Base-by-base conservation (phyloP, 1,140 invertebrate genomes). In the Plodia interpunctella region DNA sequence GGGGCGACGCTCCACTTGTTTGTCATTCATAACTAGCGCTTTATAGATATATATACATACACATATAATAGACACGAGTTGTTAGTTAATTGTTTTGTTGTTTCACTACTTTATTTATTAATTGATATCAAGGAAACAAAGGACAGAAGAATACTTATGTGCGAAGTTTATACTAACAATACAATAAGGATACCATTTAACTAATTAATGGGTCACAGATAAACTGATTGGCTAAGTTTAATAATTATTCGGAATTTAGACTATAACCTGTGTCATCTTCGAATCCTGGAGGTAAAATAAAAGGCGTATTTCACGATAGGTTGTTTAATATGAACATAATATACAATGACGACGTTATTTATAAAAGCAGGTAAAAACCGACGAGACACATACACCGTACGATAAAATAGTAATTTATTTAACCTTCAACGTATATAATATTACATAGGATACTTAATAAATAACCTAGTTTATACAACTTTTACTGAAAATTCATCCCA, bases 241-340 rank as follows among this genome's bases (percentile, higher is more conserved):
- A n/a, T n/a, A n/a, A n/a, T n/a, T n/a, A n/a, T n/a, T n/a, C n/a
- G n/a, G n/a, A n/a, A n/a, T n/a, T n/a, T n/a, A n/a, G n/a, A n/a
- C n/a, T n/a, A n/a, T n/a, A n/a, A n/a, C n/a, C n/a, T n/a, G n/a
- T n/a, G n/a, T 25, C 21, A 25, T 25, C 2, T 25, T 6, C 21
- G 2, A 25, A 25, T 25, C 2, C 2, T 6, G 10, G 10, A 10
- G 30, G 30, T 32, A 57, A 74, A 81, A 71, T 71, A 76, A 78
- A 72, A 78, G 30, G 59, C 28, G 19, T 11, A 44, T 21, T 32
- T 66, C 80, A 72, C 66, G 72, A 81, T 81, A 84, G 68, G 76
- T 83, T 67, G 72, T 88, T 87, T 87, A 88, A 80, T 88, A 87
- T 87, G 78, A 88, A 88, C 83, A 82, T 88, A 88, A 87, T 88